These are phyloP conservation scores for Phyllostomus hastatus DNA, from an alignment of 2,113 vertebrate genomes.

Conservation along the genomic window DNA sequence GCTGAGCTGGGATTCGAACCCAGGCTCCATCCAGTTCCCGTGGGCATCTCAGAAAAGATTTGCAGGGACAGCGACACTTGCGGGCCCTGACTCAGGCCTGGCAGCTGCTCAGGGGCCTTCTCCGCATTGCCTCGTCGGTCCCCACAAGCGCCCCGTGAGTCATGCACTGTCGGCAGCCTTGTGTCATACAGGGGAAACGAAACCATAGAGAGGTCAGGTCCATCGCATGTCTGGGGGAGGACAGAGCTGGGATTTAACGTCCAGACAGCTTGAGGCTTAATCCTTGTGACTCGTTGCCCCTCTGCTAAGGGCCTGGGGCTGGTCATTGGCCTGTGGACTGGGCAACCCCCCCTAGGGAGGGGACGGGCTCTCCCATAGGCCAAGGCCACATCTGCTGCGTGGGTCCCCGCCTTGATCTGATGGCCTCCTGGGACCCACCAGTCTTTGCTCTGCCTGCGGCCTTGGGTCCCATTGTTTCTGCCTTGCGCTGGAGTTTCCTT, in stretches of 20 bases:
- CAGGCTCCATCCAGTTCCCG: neutral
- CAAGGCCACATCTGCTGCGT: neutral
- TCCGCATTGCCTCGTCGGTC: fast-evolving
- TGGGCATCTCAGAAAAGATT: neutral
- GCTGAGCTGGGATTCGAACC: neutral
- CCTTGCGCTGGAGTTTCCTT: neutral
- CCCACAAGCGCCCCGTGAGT: no score
- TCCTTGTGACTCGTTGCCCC: neutral
- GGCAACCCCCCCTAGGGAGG: neutral
- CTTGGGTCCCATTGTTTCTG: neutral
- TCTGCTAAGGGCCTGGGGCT: neutral
- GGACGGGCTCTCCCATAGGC: neutral
- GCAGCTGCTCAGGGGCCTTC: neutral
- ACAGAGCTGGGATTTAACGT: neutral
- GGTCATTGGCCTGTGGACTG: neutral
- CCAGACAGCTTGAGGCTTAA: no score
- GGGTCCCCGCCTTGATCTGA: neutral
- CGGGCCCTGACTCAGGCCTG: neutral
- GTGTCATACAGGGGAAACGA: neutral
- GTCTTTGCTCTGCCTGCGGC: neutral
- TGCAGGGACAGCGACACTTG: no score
- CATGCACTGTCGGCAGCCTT: fast-evolving
- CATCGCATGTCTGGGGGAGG: neutral
- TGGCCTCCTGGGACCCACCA: neutral
- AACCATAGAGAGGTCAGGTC: neutral